A percentile compares a stretch with the other conserved stretches of the same genome.
These are phyloP conservation scores for Motacilla tschutschensis DNA, from an alignment of 2,113 vertebrate genomes.

Conservation along the genomic window DNA sequence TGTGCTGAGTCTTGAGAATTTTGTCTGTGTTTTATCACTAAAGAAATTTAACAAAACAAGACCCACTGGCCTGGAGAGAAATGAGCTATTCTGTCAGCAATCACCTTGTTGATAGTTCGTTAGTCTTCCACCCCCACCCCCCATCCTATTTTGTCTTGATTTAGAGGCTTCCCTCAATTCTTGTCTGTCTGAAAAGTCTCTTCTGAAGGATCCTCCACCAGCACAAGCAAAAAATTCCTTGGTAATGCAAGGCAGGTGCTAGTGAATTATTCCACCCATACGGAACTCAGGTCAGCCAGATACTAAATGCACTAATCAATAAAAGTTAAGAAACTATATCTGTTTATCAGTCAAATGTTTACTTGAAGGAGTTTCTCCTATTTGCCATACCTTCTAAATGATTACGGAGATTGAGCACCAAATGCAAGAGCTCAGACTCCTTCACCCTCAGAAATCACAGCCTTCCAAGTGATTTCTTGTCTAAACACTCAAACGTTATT, in stretches of 20 bases:
- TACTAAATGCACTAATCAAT: background rate
- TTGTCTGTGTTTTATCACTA: background rate
- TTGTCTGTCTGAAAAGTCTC: background rate
- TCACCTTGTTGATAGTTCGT: background rate
- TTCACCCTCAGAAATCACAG: background rate
- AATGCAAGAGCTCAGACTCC: background rate
- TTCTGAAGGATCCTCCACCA: background rate
- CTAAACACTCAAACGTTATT: background rate
- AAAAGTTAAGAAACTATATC: background rate
- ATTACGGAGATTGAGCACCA: fast-evolving
- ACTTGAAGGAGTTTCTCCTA: background rate
- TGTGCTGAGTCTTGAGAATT: background rate
- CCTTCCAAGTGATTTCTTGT: background rate
- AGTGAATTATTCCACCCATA: background rate
- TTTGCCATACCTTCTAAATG: background rate
- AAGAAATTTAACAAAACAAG: background rate
- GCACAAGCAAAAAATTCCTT: background rate
- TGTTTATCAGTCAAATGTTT: fast-evolving
- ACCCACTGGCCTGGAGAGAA: fast-evolving
- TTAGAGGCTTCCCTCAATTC: background rate
- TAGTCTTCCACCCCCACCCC: fast-evolving
- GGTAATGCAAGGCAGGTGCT: background rate
- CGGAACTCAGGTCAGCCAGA: background rate
- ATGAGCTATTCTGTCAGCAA: background rate
- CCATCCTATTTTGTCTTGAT: background rate